Evolutionary conservation across 1,140 invertebrate genomes (phyloP), one percentile per base, ranked within the genome.

Genomic region (Metopolophium dirhodum): DNA sequence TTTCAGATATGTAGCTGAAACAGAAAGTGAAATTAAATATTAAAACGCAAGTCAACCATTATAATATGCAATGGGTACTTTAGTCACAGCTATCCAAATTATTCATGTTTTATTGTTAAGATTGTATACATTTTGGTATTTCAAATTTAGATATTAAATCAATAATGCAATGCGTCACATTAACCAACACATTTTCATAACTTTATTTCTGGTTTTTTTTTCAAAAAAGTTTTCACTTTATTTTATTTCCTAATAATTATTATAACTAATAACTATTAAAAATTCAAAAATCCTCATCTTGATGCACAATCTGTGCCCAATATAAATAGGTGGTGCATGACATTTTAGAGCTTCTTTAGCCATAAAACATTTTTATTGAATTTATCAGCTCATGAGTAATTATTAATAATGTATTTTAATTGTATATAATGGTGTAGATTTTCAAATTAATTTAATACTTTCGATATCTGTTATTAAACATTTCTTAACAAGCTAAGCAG

Each of bases 1-100:
- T 86, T 18, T 93, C 91, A 45, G 49, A 82, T 9, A 93, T 51
- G 14, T 86, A 93, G 30, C 91, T 93, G 49, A 51, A 93, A 93
- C 9, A 91, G 83, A 91, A 83, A 51, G 8, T 45, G 0, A 22
- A 49, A 90, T 61, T 30, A n/a, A 54, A 54, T 20, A 61, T 61
- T 23, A 83, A 37, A 22, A 37, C 26, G 30, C 4, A 47, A 30
- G 47, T 86, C 0, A 86, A 30, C 45, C 9, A n/a, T n/a, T 22
- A 23, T 11, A 88, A n/a, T 22, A 88, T 51, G 20, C 1, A 88
- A 7, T 18, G 23, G 11, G 30, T 14, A n/a, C 61, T n/a, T 14
- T 1, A 1, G 14, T n/a, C 1, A n/a, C 1, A 35, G 14, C n/a
- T n/a, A 77, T 77, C n/a, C n/a, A 77, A 77, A 30, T 77, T n/a